phyloP scores from a whole-genome alignment of 2,888 invertebrate genomes.

The Sinelater perroti region DNA sequence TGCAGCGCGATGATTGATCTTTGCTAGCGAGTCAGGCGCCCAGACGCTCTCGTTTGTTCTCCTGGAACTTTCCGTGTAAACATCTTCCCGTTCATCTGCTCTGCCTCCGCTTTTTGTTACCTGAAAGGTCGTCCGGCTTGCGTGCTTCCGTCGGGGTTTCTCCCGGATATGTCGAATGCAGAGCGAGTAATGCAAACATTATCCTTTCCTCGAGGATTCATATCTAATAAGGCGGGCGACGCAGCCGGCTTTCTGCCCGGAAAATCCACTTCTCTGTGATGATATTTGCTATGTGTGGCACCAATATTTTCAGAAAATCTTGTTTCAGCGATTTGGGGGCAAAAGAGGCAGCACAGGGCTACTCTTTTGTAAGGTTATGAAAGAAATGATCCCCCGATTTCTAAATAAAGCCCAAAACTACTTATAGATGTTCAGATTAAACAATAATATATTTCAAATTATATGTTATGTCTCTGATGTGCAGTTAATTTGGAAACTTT shows the following conservation, averaged over 20 bases:
- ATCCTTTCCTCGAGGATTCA: conserved; percentile 3
- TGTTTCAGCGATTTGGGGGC: too few species aligned
- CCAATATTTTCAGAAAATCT: too few species aligned
- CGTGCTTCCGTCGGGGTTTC: not conserved
- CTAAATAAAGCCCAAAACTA: too few species aligned
- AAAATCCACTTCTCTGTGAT: conserved; percentile 1
- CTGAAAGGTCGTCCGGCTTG: conserved; percentile 2
- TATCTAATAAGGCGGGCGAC: not conserved
- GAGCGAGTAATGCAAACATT: not conserved
- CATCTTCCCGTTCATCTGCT: conserved; percentile 12
- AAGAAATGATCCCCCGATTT: too few species aligned
- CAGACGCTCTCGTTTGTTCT: conserved; percentile 16
- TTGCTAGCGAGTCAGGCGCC: conserved; percentile 4
- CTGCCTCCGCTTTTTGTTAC: not conserved
- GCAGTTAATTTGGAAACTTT: too few species aligned
- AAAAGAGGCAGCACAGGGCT: too few species aligned
- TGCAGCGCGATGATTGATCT: conserved; percentile 21
- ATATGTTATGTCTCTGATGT: too few species aligned
- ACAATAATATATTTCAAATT: too few species aligned
- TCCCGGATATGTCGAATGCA: conserved; percentile 5
- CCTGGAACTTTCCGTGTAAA: conserved; percentile 11
- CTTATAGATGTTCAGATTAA: too few species aligned
- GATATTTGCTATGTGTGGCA: too few species aligned
- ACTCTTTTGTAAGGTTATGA: too few species aligned
- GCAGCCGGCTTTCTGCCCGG: not conserved